Conservation (phyloP, 1,140 invertebrate species). For the Drosophila truncata region DNA sequence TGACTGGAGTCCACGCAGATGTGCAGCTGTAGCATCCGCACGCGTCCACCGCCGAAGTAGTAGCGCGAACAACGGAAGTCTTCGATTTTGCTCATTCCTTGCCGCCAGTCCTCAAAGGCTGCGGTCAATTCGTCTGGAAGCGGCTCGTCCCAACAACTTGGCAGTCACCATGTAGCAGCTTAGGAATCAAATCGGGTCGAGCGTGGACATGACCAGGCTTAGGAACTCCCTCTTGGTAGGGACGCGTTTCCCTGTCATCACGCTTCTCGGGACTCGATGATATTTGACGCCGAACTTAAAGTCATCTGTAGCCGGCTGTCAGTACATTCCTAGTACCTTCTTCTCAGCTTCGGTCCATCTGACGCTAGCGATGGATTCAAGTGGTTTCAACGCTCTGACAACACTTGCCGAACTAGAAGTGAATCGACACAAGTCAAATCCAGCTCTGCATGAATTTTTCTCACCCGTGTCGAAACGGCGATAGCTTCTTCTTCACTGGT, state of each 20-base stretch:
- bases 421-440: neutral
- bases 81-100: no score
- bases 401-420: neutral
- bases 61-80: neutral
- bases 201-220: neutral
- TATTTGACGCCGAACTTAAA: neutral
- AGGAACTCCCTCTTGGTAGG: neutral
- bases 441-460: neutral
- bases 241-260: no score
- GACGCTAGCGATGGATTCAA: neutral
- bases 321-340: neutral
- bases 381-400: neutral
- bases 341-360: neutral
- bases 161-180: constrained; percentile 1
- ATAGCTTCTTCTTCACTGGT: neutral
- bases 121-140: neutral
- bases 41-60: neutral
- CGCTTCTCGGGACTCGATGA: no score
- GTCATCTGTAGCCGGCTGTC: neutral
- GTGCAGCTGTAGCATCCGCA: constrained; percentile 17
- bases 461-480: neutral
- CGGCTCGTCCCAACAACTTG: neutral
- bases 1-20: constrained; percentile 54
- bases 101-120: no score
- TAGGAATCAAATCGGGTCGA: constrained; percentile 7